Evolutionary conservation across 2,113 vertebrate genomes (phyloP), one percentile per base, ranked within the genome.

Genomic region (Protomyctophum bolini): DNA sequence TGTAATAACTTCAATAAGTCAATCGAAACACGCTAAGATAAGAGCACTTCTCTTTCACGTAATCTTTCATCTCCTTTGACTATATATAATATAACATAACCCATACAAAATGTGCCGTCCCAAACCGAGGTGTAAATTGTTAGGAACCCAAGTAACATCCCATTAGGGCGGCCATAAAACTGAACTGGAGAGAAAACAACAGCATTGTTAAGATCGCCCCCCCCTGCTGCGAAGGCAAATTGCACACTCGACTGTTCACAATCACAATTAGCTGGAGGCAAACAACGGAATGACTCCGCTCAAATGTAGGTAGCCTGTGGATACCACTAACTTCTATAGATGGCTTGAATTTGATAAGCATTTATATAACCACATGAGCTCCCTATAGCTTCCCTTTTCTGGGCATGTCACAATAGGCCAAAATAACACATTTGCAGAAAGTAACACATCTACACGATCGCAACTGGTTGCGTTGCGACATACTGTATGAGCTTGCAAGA

Each of bases 141-240:
- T 2, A 58, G 45, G 63, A 59, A 68, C 63, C 66, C 46, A 9
- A 69, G 73, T 74, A 77, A 62, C 55, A 66, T 81, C 69, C 63
- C 66, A 80, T 84, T 72, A 74, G 76, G 58, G 68, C 6, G 80
- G 70, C 75, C 45, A 56, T 89, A 88, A 91, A 91, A 91, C 70
- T 10, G 58, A 80, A 85, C 69, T 68, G 68, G 77, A 86, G 81
- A n/a, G 83, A 89, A 81, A 90, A 91, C 87, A 87, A 88, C 76
- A 73, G 78, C 80, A 73, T 81, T 86, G 87, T 88, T 89, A 89
- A 86, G 78, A 63, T 58, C 10, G 41, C 54, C 72, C 69, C 69
- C 90, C 88, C n/a, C n/a, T 52, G 85, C 85, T 82, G 90, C 70
- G 79, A 47, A 52, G 69, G 87, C 86, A 90, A 90, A 91, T 90